Evolutionary conservation across 2,113 vertebrate genomes (phyloP), one percentile per base, ranked within the genome.

Genomic region (Megaleporinus macrocephalus): DNA sequence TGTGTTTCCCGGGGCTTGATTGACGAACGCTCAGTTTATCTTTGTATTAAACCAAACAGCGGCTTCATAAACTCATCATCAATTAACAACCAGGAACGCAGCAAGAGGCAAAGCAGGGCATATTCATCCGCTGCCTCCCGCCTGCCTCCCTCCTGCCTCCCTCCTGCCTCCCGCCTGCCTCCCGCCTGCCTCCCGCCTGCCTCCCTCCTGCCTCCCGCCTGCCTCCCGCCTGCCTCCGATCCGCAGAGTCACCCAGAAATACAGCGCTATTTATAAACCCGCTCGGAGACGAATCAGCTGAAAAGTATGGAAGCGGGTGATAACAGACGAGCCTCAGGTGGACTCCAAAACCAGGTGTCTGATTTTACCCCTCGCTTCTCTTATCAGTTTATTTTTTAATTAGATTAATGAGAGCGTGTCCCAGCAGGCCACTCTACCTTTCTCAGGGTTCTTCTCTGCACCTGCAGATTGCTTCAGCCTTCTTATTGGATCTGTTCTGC

Each of bases 31-130:
- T 70, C 22, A 70, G 24, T 70, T 24, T 44, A 13, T 70, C 66
- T 44, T 44, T 4, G 33, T 41, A 70, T 44, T 70, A 70, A 10
- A 18, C 36, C 30, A 22, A 70, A 70, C 9, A 44, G 33, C 13
- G 36, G 18, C 66, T n/a, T 68, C 53, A 22, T 70, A 70, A 70
- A 36, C 20, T 70, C 20, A 70, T n/a, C 66, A 41, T 70, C 44
- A 70, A 70, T 70, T n/a, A 70, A 70, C 65, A 68, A 41, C 30
- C 16, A 68, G 10, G 65, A 68, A 27, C 66, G 24, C 66, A 11
- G 33, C 30, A 68, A 36, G 30, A 68, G 65, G 30, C 65, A 68
- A 66, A 18, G 29, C 20, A n/a, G 36, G 11, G 4, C 41, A n/a
- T n/a, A 69, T n/a, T 10, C 33, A 41, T 1, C 36, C 36, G 36